Base-by-base conservation (phyloP, 2,113 vertebrate genomes). In the Eretmochelys imbricata region DNA sequence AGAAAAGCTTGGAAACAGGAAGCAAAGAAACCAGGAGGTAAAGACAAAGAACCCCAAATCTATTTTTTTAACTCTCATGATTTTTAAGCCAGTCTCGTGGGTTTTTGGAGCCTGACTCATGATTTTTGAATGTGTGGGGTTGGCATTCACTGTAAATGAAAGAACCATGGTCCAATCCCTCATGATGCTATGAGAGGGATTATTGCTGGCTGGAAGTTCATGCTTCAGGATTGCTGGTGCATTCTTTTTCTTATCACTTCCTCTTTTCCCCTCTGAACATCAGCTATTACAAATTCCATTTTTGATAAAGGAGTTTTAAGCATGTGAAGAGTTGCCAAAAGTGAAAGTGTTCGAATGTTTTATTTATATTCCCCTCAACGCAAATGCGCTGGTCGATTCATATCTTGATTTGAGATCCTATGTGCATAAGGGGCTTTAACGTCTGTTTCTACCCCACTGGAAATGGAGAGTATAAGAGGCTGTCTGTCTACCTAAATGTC, bases 371-470 rank as follows among this genome's bases (percentile, higher is more conserved):
- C 82, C 79, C 94, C 82, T 95, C 88, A 80, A 24, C 20, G 50
- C 48, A 91, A 92, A 93, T 53, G 57, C 22, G 11, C 38, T 57
- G 53, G 82, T 54, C 89, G 86, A 48, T 10, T 89, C 80, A 80
- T 87, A 93, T 86, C 72, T 90, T 85, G 24, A 78, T 93, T 53
- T 72, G 85, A 88, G 78, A 50, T 94, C 96, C 82, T 93, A 79
- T 92, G 78, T 91, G 79, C 92, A 88, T 80, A 92, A 91, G n/a
- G 38, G 35, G 6, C 82, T 55, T 91, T 85, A 85, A 65, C 85
- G 59, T 83, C 69, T 54, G 93, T 62, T 93, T 95, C 89, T 83
- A 75, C 76, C 54, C 59, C 83, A 87, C 89, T 91, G 89, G 87
- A 92, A 84, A 75, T 31, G 54, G 38, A 38, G 91, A 90, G 62